Conservation (phyloP, 2,797 vertebrate genomes). For the Gymnothorax reevesii region DNA sequence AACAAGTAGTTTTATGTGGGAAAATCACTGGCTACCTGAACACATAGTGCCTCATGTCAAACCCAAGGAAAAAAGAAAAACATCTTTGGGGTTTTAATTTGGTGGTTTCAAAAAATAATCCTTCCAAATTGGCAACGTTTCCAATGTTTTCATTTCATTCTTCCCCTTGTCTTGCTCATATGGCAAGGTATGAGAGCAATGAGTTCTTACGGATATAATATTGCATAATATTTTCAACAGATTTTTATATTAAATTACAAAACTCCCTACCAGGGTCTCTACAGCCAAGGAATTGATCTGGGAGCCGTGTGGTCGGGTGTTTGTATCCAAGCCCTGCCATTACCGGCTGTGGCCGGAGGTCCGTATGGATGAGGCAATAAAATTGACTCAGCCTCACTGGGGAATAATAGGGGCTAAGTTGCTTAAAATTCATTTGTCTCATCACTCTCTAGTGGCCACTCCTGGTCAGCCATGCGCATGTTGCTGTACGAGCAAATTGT, state of each 20-base stretch:
- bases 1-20: slow-evolving; percentile 62
- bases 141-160: slow-evolving; percentile 43
- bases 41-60: slow-evolving; percentile 70
- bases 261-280: neutral
- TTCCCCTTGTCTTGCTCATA: slow-evolving; percentile 8
- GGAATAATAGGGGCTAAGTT: too few species aligned
- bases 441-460: too few species aligned
- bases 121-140: slow-evolving; percentile 56
- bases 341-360: too few species aligned
- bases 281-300: too few species aligned
- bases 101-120: slow-evolving; percentile 70
- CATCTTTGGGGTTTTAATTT: slow-evolving; percentile 67
- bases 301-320: too few species aligned
- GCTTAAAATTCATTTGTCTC: too few species aligned
- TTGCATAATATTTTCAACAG: neutral
- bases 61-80: slow-evolving; percentile 59
- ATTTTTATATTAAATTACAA: slow-evolving; percentile 16
- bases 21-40: slow-evolving; percentile 62
- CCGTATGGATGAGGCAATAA: too few species aligned
- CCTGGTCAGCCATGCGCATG: too few species aligned
- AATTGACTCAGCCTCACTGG: too few species aligned
- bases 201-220: slow-evolving; percentile 3
- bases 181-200: slow-evolving; percentile 11
- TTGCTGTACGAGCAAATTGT: too few species aligned
- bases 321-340: too few species aligned